A percentile compares a stretch with the other conserved stretches of the same genome.
Evolutionary conservation across 2,113 vertebrate genomes (phyloP).

Genomic region (Hystrix brachyura): DNA sequence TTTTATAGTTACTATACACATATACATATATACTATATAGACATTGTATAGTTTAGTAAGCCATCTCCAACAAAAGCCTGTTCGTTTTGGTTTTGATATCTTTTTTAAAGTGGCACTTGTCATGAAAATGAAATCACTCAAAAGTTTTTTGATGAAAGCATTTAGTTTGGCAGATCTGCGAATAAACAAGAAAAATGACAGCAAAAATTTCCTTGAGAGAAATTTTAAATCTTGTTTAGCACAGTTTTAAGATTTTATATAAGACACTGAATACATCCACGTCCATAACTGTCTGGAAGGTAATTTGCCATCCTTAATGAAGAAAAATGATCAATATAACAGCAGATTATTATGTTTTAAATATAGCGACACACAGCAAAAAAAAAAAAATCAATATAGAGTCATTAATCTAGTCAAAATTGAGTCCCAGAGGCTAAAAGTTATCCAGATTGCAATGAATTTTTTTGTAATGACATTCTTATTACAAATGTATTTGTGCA

Average conservation of each 20-base stretch:
- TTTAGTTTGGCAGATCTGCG: neutral
- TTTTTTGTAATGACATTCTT: constrained; percentile 43
- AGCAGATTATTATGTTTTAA: constrained; percentile 46
- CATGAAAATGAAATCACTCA: neutral
- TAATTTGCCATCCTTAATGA: constrained; percentile 43
- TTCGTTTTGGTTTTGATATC: neutral
- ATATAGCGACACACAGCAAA: neutral
- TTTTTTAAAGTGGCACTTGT: neutral
- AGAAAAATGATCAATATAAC: constrained; percentile 50
- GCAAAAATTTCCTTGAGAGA: neutral
- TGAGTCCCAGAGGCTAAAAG: neutral
- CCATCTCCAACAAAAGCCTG: neutral
- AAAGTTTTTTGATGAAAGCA: neutral
- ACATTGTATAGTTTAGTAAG: neutral
- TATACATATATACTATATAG: neutral
- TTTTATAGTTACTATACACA: neutral
- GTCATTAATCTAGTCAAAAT: constrained; percentile 37
- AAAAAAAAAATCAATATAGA: neutral
- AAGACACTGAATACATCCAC: neutral
- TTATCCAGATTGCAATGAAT: neutral
- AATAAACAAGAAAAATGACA: neutral
- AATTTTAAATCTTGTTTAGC: neutral
- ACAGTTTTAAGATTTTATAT: neutral
- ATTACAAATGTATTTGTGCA: constrained; percentile 28
- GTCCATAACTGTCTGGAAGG: constrained; percentile 32